phyloP scores from a whole-genome alignment of 2,113 vertebrate species.

The Tetrao urogallus region DNA sequence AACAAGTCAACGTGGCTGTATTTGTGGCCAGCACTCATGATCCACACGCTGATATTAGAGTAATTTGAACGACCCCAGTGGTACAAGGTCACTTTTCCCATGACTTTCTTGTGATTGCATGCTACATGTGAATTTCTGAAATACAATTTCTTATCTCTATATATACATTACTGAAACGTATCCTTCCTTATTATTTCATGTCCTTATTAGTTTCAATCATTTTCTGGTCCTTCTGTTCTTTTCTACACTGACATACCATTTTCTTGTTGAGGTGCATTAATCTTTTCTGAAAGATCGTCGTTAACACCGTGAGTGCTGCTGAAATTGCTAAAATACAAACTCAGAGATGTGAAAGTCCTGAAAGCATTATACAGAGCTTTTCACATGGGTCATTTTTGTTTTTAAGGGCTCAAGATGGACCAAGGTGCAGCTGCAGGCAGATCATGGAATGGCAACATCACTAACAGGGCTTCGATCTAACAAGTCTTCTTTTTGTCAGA shows the following conservation, averaged over 20 bases:
- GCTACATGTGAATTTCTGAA: neutral
- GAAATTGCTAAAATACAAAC: neutral
- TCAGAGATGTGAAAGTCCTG: neutral
- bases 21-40: neutral
- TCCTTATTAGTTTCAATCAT: neutral
- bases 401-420: neutral
- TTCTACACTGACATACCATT: neutral
- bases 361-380: neutral
- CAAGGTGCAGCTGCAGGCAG: neutral
- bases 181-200: neutral
- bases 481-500: slow-evolving; percentile 52
- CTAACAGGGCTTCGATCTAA: neutral
- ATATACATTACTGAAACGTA: neutral
- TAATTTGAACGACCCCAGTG: neutral
- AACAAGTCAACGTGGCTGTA: neutral
- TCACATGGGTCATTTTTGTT: neutral
- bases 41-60: neutral
- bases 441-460: neutral
- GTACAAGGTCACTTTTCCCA: neutral
- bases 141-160: neutral
- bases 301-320: neutral
- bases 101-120: neutral
- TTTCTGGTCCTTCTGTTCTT: neutral
- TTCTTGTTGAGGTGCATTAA: neutral
- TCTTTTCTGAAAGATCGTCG: neutral